phyloP scores from a whole-genome alignment of 2,888 invertebrate species.

The Acanthosoma haemorrhoidale region DNA sequence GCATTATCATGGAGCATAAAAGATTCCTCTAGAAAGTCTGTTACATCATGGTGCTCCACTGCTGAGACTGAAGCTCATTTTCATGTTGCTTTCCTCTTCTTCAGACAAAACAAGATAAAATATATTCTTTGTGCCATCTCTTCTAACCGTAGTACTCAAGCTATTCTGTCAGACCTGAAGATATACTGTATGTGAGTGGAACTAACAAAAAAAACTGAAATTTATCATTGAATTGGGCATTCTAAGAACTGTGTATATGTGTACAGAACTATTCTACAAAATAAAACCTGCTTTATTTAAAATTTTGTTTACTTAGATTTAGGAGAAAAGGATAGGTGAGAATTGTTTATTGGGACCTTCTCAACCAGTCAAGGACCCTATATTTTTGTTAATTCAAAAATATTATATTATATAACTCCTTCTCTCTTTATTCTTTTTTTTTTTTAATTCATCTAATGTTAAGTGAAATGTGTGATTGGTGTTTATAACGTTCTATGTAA shows the following conservation, averaged over 20 bases:
- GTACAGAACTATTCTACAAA: not conserved
- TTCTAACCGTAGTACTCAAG: not conserved
- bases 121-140: not conserved
- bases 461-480: slow-evolving; percentile 21
- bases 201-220: not conserved
- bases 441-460: slow-evolving; percentile 12
- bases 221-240: slow-evolving; percentile 8
- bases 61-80: slow-evolving; percentile 24
- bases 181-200: not conserved
- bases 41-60: slow-evolving; percentile 23
- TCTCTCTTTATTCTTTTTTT: not conserved
- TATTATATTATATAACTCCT: not conserved
- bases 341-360: slow-evolving; percentile 5
- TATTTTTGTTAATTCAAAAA: slow-evolving; percentile 16
- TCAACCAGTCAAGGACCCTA: slow-evolving; percentile 15
- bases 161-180: not conserved
- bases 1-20: slow-evolving; percentile 1
- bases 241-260: slow-evolving; percentile 14
- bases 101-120: not conserved
- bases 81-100: slow-evolving; percentile 20
- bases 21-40: not conserved
- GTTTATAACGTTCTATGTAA: slow-evolving; percentile 24
- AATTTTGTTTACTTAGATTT: not conserved
- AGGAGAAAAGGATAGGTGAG: not conserved
- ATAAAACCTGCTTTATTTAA: not conserved